Evolutionary conservation across 2,113 vertebrate species (phyloP).

Genomic region (Corythornis vintsioides): DNA sequence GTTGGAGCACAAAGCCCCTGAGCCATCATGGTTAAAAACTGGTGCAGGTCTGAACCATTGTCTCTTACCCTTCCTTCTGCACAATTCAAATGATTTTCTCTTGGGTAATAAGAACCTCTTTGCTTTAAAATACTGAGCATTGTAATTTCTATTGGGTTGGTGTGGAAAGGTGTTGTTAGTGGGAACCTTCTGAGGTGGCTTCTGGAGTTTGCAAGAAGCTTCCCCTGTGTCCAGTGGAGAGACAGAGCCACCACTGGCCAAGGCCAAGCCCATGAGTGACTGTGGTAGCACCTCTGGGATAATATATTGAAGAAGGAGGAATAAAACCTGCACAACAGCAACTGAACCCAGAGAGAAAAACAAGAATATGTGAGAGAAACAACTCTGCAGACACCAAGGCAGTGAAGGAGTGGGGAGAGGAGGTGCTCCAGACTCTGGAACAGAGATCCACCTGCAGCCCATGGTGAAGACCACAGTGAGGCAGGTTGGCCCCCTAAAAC

Average conservation of each 20-base stretch:
- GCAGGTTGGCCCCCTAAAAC: not conserved
- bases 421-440: not conserved
- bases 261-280: not conserved
- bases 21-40: accelerated
- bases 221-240: not conserved
- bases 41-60: not conserved
- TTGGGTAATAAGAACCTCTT: not conserved
- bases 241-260: not conserved
- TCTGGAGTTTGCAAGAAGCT: not conserved
- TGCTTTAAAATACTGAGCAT: not conserved
- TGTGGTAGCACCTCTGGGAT: not conserved
- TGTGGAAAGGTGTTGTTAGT: not conserved
- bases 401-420: not conserved
- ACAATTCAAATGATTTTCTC: not conserved
- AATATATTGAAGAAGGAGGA: not conserved
- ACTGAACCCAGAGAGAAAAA: not conserved
- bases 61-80: not conserved
- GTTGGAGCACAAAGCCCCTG: not conserved
- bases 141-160: not conserved
- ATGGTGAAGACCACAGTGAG: not conserved
- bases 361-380: not conserved
- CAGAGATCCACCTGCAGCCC: not conserved
- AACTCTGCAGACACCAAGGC: not conserved
- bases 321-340: not conserved
- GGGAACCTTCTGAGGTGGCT: not conserved